Evolutionary conservation across 2,888 invertebrate species (phyloP), one percentile per base, ranked within the genome.

Genomic region (Meandrusa payeni): DNA sequence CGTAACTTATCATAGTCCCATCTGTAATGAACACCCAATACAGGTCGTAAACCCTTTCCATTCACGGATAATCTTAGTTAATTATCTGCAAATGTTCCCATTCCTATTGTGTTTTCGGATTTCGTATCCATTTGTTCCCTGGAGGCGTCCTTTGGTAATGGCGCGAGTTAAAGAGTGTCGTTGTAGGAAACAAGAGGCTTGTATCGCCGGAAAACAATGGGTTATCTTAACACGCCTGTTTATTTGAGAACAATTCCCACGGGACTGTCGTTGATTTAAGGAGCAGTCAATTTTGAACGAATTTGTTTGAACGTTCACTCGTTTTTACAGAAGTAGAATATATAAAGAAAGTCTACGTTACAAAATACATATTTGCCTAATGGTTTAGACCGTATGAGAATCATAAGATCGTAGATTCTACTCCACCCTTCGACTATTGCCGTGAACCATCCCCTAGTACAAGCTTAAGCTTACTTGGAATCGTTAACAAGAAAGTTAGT

Each of bases 201-300:
- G 6, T 22, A 12, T 6, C 19, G 12, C 9, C 13, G 3, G 22
- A 22, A 38, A 5, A 38, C 41, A 41, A 41, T 27, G 33, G 11
- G 19, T 41, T 41, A 41, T 41, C 41, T 38, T 20, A 22, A 5
- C 27, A 28, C 28, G 41, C 12, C 27, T 33, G 41, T 33, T 41
- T 33, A 41, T 41, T n/a, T 26, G 15, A 20, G 9, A 22, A 28
- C 38, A 10, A 11, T 40, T 28, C 33, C 41, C 27, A 22, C 7
- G 10, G 41, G 20, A 33, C 20, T 3, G 5, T 33, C 11, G 7
- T 26, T 7, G 28, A n/a, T 4, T 41, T 41, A 41, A 27, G 26
- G 33, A 26, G 26, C 11, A 7, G 22, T 9, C n/a, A 7, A 2
- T 5, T 27, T 37, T 15, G 2, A 15, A 15, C 15, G n/a, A n/a